Base-by-base conservation (phyloP, 2,113 vertebrate species). In the Lophius piscatorius region DNA sequence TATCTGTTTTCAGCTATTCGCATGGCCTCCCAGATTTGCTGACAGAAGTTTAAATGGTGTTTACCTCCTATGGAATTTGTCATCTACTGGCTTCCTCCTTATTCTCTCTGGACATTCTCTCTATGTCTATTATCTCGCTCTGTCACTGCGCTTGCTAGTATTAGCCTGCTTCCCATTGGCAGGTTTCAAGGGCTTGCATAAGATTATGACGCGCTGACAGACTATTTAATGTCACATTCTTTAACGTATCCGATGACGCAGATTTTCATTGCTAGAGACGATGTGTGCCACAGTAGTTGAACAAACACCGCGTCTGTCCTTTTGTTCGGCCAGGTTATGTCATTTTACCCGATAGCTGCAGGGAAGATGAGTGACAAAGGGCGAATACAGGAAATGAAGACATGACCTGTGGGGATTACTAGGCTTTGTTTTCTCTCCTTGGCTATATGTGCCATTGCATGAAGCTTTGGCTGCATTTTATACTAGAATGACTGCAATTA, bases 41-140 rank as follows among this genome's bases (percentile, higher is more conserved):
- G 87, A 86, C 62, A 0, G 42, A 71, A 42, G 77, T 77, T 78
- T 50, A 80, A 83, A 70, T 42, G 49, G 33, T 45, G 52, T 21
- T 68, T 70, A 59, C 69, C 73, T 68, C 48, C 67, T 75, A 61
- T 72, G 73, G 55, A 80, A 61, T 65, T 49, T 40, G 57, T 48
- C 47, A 70, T 82, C 72, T 72, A n/a, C n/a, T n/a, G n/a, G n/a
- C n/a, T n/a, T 74, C 57, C 57, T 42, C 13, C 56, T 24, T 61
- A 29, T 67, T 70, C 28, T 2, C 47, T 55, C 49, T 1, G 14
- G 49, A 50, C 38, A 64, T 59, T 61, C 61, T 56, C 56, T 26
- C 58, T 20, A 13, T 14, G n/a, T n/a, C n/a, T n/a, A n/a, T n/a
- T n/a, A n/a, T n/a, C n/a, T 4, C 16, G 9, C 18, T 47, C 2